Conservation (phyloP, 2,113 vertebrate species). For the Chloebia gouldiae region DNA sequence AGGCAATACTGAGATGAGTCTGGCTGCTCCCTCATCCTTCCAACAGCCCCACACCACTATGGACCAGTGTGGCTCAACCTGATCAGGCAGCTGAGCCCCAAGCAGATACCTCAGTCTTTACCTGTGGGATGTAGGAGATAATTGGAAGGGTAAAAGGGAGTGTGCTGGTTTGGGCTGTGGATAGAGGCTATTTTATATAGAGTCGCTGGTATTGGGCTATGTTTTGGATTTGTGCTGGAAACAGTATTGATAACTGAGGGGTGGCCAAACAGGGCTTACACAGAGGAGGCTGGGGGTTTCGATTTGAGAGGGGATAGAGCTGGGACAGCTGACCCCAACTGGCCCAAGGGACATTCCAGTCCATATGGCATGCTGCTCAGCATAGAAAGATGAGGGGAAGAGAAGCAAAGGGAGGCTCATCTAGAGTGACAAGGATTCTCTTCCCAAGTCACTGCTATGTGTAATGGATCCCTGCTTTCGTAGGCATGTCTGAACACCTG, state of each 20-base stretch:
- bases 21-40: not conserved
- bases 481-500: not conserved
- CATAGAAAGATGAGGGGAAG: not conserved
- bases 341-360: too few relatives aligned
- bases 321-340: not conserved
- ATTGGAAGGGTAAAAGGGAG: not conserved
- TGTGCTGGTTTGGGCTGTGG: not conserved
- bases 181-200: not conserved
- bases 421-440: not conserved
- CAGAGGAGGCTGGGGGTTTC: not conserved
- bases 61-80: not conserved
- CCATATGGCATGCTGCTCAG: not conserved
- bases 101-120: not conserved
- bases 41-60: not conserved
- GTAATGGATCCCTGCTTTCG: not conserved
- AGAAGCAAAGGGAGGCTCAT: not conserved
- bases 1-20: not conserved
- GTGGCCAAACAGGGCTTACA: not conserved
- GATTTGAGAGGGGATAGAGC: not conserved
- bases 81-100: not conserved
- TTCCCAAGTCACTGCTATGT: not conserved
- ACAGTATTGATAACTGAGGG: not conserved
- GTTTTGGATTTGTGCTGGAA: not conserved
- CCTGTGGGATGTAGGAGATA: not conserved
- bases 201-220: not conserved